phyloP scores from a whole-genome alignment of 2,797 vertebrate species.

The Eutrigla gurnardus region DNA sequence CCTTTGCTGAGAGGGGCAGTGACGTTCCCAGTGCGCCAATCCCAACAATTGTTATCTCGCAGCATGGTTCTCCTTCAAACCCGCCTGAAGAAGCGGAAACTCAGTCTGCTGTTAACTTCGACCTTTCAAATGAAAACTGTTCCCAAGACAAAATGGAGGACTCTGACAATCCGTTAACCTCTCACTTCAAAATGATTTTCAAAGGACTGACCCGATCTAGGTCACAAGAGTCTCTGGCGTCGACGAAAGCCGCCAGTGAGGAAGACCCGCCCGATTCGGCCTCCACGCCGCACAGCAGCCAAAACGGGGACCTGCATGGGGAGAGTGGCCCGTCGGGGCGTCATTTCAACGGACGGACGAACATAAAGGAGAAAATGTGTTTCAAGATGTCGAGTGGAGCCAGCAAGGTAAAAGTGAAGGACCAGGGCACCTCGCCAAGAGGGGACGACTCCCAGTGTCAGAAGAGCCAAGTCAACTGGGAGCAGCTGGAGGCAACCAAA shows the following conservation, averaged over 20 bases:
- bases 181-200: conserved; percentile 70
- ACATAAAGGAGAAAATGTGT: conserved; percentile 71
- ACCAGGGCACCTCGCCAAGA: conserved; percentile 53
- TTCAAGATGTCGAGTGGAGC: conserved; percentile 53
- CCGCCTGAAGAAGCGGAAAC: conserved; percentile 24
- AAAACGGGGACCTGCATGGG: conserved; percentile 32
- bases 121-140: conserved; percentile 23
- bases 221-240: conserved; percentile 73
- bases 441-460: conserved; percentile 60
- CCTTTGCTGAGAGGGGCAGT: conserved; percentile 28
- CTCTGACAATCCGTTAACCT: conserved; percentile 64
- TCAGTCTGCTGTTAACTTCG: conserved; percentile 3
- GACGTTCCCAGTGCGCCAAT: conserved; percentile 9
- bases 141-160: conserved; percentile 65
- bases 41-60: conserved; percentile 69
- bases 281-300: conserved; percentile 15
- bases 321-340: conserved; percentile 26
- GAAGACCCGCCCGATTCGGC: conserved; percentile 31
- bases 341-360: conserved; percentile 26
- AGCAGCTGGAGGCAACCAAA: conserved; percentile 81
- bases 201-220: conserved; percentile 61
- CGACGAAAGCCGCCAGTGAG: conserved; percentile 44
- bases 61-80: conserved; percentile 42
- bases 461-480: conserved; percentile 69
- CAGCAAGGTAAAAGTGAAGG: conserved; percentile 65